These are phyloP conservation scores for Carposina sasakii DNA, from an alignment of 1,140 invertebrate species.

Conservation along the genomic window DNA sequence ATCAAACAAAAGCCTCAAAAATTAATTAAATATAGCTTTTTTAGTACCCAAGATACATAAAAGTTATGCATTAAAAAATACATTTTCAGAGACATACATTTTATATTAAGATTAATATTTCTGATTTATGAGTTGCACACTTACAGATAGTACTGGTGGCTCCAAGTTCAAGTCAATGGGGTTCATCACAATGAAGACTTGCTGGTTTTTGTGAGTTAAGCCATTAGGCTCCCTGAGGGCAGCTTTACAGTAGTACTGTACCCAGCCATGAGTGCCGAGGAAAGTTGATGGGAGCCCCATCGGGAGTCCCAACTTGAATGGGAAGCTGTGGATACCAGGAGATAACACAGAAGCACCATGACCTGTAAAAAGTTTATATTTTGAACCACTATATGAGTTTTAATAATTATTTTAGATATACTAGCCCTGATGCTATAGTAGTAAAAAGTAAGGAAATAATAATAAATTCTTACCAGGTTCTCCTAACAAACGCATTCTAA, in stretches of 20 bases:
- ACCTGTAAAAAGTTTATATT: slow-evolving; percentile 65
- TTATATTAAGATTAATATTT: too few relatives aligned
- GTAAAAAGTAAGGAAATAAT: slow-evolving; percentile 1
- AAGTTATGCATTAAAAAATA: too few relatives aligned
- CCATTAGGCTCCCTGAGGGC: slow-evolving; percentile 91
- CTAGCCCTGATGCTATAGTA: background rate
- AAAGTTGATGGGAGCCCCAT: slow-evolving; percentile 94
- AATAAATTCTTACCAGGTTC: slow-evolving; percentile 81
- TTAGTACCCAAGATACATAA: too few relatives aligned
- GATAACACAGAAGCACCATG: slow-evolving; percentile 89
- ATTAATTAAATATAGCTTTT: too few relatives aligned
- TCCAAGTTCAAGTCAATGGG: slow-evolving; percentile 95
- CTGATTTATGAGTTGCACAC: too few relatives aligned
- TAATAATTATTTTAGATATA: background rate
- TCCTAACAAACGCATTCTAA: slow-evolving; percentile 92
- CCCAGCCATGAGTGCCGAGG: slow-evolving; percentile 95
- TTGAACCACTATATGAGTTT: background rate
- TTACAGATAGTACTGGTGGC: slow-evolving; percentile 89
- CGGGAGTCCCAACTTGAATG: slow-evolving; percentile 93
- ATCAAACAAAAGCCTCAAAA: too few relatives aligned
- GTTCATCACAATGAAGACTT: slow-evolving; percentile 97
- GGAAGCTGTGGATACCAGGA: slow-evolving; percentile 95
- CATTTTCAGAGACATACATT: too few relatives aligned
- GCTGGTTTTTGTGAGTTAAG: slow-evolving; percentile 94
- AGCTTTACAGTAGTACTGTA: slow-evolving; percentile 95